These are phyloP conservation scores for Sinelater perroti DNA, from an alignment of 2,888 invertebrate species.

Conservation along the genomic window DNA sequence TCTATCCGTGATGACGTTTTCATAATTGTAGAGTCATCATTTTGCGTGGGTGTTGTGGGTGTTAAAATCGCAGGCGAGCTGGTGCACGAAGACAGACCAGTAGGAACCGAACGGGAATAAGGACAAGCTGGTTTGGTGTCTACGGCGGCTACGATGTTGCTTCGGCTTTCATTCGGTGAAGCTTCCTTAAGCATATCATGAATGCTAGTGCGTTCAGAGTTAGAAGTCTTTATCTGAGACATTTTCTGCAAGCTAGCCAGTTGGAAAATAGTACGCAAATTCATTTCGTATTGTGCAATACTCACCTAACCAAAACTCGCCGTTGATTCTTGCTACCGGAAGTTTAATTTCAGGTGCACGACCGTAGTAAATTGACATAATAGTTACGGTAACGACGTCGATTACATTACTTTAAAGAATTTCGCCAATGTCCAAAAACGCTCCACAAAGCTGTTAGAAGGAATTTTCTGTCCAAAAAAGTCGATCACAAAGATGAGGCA, in stretches of 20 bases:
- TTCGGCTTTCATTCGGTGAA: conserved; percentile 79
- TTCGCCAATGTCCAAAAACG: too few species aligned
- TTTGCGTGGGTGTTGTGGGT: conserved; percentile 62
- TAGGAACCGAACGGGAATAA: conserved; percentile 76
- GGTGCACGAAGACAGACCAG: conserved; percentile 63
- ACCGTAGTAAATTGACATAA: too few species aligned
- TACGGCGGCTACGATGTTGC: conserved; percentile 77
- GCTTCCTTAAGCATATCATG: conserved; percentile 89
- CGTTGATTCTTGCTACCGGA: too few species aligned
- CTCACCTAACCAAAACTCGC: too few species aligned
- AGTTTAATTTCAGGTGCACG: too few species aligned
- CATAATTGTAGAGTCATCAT: conserved; percentile 69
- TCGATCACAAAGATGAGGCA: too few species aligned
- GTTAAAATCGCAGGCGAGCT: conserved; percentile 62
- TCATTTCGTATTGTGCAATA: too few species aligned
- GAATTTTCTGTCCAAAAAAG: too few species aligned
- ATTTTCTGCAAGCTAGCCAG: conserved; percentile 41
- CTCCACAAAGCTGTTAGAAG: too few species aligned
- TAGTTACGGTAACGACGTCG: too few species aligned
- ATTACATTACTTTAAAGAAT: too few species aligned
- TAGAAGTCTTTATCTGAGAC: conserved; percentile 57
- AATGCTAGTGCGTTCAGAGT: conserved; percentile 72
- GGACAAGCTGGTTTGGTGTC: conserved; percentile 72
- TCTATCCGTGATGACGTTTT: conserved; percentile 86
- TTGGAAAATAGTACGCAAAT: too few species aligned